Base-by-base conservation (phyloP, 2,797 vertebrate species). In the Syngnathus rostellatus region DNA sequence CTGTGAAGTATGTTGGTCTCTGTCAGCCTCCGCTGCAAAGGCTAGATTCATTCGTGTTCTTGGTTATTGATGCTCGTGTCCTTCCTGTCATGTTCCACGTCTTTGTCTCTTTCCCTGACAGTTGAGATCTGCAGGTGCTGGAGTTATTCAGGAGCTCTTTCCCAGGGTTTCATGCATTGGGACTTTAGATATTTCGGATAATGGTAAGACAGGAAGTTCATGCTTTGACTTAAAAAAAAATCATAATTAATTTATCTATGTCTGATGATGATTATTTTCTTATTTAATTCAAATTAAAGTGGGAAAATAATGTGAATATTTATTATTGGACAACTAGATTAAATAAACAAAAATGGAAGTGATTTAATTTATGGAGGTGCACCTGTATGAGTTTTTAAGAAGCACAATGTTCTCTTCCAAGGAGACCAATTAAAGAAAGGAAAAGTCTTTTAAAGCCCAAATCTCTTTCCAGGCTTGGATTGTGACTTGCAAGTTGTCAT, bases 181-280 rank as follows among this genome's bases (percentile, higher is more conserved):
- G 71, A 94, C 94, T 69, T 87, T 97, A 37, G 94, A 97, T 83
- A 90, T 97, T 70, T 94, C 94, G 0, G 94, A 96, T 84, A 97
- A 97, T 9, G 94, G 94, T 96, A 45, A 67, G 65, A 25, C 1
- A 60, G 19, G 57, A 31, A 3, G 5, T 31, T 31, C 31, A 31
- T 31, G 31, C 31, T 31, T 31, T 31, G 2, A 31, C 31, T 31
- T 25, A 23, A 23, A 23, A 25, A 25, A 25, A 31, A 31, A 31
- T 31, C 31, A 31, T 31, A 31, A 31, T 31, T 25, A 25, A 25
- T 25, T 31, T 31, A 31, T 31, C 2, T 2, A 31, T 31, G 31
- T 31, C 31, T 31, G 31, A 31, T 31, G 31, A 23, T 31, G 31
- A 31, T 31, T 31, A 31, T 31, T 31, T 31, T 31, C 3, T 31